Percentiles rank a stretch among this genome's conserved stretches.
phyloP scores from a whole-genome alignment of 2,113 vertebrate genomes.

The Pipra filicauda region DNA sequence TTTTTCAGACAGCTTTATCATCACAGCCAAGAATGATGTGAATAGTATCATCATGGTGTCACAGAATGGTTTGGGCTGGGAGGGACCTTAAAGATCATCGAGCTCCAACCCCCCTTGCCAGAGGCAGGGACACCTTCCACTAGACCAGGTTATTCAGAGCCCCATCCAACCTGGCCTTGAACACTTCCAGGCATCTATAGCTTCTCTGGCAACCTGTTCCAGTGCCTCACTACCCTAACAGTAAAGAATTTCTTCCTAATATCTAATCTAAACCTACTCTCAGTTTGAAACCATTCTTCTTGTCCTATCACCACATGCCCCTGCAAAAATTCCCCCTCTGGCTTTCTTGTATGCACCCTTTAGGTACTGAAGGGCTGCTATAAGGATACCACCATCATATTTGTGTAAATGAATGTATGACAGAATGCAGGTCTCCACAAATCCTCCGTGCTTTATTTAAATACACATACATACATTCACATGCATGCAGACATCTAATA shows the following conservation, averaged over 20 bases:
- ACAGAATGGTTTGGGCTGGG: neutral
- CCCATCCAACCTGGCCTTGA: neutral
- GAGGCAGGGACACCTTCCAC: neutral
- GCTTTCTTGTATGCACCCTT: neutral
- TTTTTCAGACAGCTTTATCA: neutral
- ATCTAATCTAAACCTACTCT: neutral
- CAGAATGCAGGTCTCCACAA: neutral
- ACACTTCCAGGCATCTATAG: neutral
- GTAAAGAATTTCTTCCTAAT: neutral
- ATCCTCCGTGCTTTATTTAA: neutral
- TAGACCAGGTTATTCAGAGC: neutral
- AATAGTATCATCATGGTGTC: neutral
- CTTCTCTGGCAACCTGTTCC: neutral
- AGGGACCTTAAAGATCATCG: neutral
- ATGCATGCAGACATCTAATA: neutral
- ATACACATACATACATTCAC: neutral
- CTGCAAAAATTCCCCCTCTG: neutral
- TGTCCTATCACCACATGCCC: neutral
- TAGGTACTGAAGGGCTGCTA: neutral
- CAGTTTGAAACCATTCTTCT: neutral
- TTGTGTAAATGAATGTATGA: neutral
- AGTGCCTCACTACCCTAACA: rapidly evolving
- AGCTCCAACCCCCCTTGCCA: neutral
- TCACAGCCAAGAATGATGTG: rapidly evolving
- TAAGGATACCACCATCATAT: neutral